Percentiles rank a stretch among this genome's conserved stretches.
These are phyloP conservation scores for Tanypteryx hageni DNA, from an alignment of 2,888 invertebrate genomes.

Conservation along the genomic window DNA sequence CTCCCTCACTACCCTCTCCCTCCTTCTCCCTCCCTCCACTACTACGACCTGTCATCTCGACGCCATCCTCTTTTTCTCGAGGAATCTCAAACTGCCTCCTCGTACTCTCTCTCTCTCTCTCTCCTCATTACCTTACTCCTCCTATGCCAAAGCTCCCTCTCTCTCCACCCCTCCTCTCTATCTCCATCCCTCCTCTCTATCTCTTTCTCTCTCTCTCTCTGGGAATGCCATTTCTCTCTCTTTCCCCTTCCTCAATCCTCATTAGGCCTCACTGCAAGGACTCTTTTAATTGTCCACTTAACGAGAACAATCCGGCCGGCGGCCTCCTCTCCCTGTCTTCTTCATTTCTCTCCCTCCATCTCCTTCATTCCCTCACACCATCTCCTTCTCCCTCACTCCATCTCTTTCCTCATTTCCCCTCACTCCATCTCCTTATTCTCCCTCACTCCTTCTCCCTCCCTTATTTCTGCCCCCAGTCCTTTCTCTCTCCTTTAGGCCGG, in stretches of 20 bases:
- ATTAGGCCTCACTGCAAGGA: slow-evolving; percentile 65
- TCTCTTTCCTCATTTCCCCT: not conserved
- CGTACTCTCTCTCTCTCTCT: not conserved
- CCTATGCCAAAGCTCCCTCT: not conserved
- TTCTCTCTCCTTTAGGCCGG: too few species aligned
- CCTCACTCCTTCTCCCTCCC: not conserved
- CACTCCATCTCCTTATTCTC: not conserved
- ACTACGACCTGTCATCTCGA: not conserved
- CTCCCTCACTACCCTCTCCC: too few species aligned
- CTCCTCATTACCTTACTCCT: slow-evolving; percentile 18
- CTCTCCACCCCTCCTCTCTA: not conserved
- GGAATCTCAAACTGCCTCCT: not conserved
- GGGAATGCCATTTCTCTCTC: too few species aligned
- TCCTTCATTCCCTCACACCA: not conserved
- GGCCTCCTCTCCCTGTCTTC: not conserved
- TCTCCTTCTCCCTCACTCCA: not conserved
- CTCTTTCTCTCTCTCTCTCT: too few species aligned
- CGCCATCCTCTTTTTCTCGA: not conserved
- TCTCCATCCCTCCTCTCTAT: not conserved
- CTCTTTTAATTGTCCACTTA: slow-evolving; percentile 66
- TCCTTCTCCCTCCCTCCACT: too few species aligned
- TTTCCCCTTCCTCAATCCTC: not conserved
- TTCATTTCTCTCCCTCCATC: not conserved
- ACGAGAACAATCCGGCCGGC: slow-evolving; percentile 64
- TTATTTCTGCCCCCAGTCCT: too few species aligned